Base-by-base conservation (phyloP, 2,888 invertebrate species). In the Euclidia mi region DNA sequence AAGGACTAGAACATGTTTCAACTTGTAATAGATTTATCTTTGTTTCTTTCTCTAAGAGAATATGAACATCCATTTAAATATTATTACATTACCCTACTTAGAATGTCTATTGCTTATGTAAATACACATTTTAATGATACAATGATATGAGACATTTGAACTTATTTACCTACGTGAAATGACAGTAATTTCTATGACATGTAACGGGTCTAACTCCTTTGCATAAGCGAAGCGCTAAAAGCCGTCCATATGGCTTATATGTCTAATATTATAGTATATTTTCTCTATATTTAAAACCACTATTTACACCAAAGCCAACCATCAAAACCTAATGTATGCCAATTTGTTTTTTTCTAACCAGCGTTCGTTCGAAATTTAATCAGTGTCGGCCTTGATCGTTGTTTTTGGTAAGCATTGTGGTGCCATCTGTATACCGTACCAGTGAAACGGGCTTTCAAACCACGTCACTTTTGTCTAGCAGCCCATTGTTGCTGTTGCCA, bases 391-490 rank as follows among this genome's bases (percentile, higher is more conserved):
- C n/a, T n/a, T n/a, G 52, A 32, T 42, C 55, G 38, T 47, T 48
- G 52, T 10, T 52, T 63, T 70, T 71, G 56, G 47, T 48, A 40
- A 60, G 52, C 44, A 56, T 58, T 53, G 65, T 62, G 61, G 31
- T 49, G 55, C 38, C 18, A 25, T 15, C 48, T 43, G 20, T 32
- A 53, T 42, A 20, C 51, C 56, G 43, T 60, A 65, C 52, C 52
- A 56, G 53, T 58, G n/a, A 73, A 14, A 58, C 40, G 50, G 59
- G 55, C 43, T 35, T 63, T 76, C 59, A 94, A 51, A 94, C 94
- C 17, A 93, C 93, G 67, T 95, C 94, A 78, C 93, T 94, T 58
- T 87, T 90, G 50, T 92, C 90, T 69, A 91, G 84, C 74, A 94
- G 83, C 71, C 84, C 92, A 32, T 92, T 90, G 34, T 90, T 89